Conservation (phyloP, 2,113 vertebrate genomes). For the Bostrychus sinensis region DNA sequence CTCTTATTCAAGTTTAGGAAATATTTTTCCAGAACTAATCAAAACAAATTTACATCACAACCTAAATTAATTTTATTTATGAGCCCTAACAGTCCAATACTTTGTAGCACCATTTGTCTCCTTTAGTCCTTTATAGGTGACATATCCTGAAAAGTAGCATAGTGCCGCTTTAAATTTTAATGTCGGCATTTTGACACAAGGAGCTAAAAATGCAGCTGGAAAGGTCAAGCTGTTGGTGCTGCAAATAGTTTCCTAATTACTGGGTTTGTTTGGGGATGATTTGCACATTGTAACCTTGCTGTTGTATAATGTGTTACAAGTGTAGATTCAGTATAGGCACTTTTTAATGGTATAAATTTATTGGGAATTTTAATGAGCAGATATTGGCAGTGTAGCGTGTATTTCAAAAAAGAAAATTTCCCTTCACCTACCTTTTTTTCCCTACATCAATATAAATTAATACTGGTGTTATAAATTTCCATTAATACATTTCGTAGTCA, state of each 20-base stretch:
- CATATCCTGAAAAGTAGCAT: neutral
- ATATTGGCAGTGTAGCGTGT: constrained; percentile 4
- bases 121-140: neutral
- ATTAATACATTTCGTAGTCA: neutral
- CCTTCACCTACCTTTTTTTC: neutral
- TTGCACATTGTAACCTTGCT: neutral
- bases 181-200: constrained; percentile 30
- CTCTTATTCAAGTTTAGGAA: neutral
- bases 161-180: constrained; percentile 13
- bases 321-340: neutral
- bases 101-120: neutral
- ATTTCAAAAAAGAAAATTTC: neutral
- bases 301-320: constrained; percentile 8
- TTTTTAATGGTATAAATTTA: constrained; percentile 4
- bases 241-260: constrained; percentile 32
- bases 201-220: constrained; percentile 31
- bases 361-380: constrained; percentile 8
- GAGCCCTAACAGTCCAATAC: neutral
- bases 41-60: neutral
- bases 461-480: neutral
- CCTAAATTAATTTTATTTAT: neutral
- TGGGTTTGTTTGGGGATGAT: neutral
- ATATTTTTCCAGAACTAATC: neutral
- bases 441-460: neutral
- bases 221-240: constrained; percentile 57